These are phyloP conservation scores for Isichthys henryi DNA, from an alignment of 2,113 vertebrate genomes.

Conservation along the genomic window DNA sequence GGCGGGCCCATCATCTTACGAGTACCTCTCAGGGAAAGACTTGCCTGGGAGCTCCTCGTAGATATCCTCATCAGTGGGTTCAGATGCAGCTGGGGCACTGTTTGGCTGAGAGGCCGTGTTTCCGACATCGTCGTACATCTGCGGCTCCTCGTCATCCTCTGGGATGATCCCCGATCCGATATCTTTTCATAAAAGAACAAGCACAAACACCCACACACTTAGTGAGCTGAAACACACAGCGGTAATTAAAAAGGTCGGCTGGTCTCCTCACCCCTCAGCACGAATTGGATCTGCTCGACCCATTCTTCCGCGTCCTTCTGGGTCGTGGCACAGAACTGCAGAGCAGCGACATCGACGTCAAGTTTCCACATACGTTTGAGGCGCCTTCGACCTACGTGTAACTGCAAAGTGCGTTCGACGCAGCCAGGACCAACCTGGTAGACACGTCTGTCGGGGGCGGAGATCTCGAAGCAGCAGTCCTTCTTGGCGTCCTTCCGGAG, in stretches of 20 bases:
- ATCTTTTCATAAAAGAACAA: conserved; percentile 45
- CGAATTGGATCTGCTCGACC: conserved; percentile 84
- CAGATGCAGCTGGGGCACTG: neutral
- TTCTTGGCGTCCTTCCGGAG: conserved; percentile 90
- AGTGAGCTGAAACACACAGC: neutral
- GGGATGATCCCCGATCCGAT: conserved; percentile 65
- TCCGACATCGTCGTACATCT: conserved; percentile 75
- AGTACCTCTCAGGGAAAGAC: neutral
- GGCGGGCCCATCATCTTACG: neutral
- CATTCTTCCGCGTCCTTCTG: conserved; percentile 86
- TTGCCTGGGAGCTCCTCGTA: conserved; percentile 87
- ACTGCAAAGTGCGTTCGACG: neutral
- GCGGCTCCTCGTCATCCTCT: conserved; percentile 66
- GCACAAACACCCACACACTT: neutral
- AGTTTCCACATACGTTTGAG: neutral
- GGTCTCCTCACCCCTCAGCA: conserved; percentile 76
- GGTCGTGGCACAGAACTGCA: conserved; percentile 85
- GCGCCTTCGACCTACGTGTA: neutral
- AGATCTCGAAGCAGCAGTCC: conserved; percentile 95
- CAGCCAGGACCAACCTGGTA: conserved; percentile 75
- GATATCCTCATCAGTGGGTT: conserved; percentile 66
- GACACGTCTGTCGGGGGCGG: conserved; percentile 85
- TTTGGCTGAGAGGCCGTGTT: neutral
- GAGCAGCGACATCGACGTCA: neutral
- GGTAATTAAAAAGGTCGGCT: neutral